Base-by-base conservation (phyloP, 2,797 vertebrate species). In the Sebastes oblongus region DNA sequence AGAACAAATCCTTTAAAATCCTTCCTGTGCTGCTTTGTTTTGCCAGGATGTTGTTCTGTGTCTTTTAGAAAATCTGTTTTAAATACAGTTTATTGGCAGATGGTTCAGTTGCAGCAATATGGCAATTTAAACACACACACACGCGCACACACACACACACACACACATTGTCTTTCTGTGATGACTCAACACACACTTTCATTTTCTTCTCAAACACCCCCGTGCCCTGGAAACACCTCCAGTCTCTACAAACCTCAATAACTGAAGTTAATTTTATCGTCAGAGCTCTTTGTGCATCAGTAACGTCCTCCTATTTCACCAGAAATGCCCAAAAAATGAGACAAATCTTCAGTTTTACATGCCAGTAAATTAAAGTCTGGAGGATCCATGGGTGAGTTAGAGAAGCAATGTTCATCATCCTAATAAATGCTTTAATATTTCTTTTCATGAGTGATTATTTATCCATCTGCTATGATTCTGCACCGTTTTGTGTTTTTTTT, bases 111-210 rank as follows among this genome's bases (percentile, higher is more conserved):
- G 52, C 29, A 67, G 22, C 52, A 59, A 14, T 46, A 18, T 18
- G 1, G 24, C 16, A 4, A 65, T 61, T 16, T 29, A 72, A 34
- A 39, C 59, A 52, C 75, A 46, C 42, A 59, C 46, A 55, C 82
- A 22, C 55, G 39, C 77, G 58, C 74, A 8, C 58, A 22, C 56
- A 46, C 77, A 29, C 64, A 59, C 50, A 14, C 30, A 32, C 71
- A 20, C 56, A 56, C 76, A 65, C 75, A 8, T 18, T 20, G 22
- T 75, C 22, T 61, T 42, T 29, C 29, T 69, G 4, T 39, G 64
- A 72, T 86, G 85, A 92, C 78, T 88, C 80, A 89, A 68, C 22
- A 69, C 59, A 62, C 50, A 54, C 85, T 91, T 86, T 93, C 79
- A 76, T 74, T 90, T 90, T 90, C 81, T 62, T 14, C 32, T 79